Percentiles rank a stretch among this genome's conserved stretches.
Conservation (phyloP, 2,888 invertebrate genomes). For the Himalopsyche japonica region DNA sequence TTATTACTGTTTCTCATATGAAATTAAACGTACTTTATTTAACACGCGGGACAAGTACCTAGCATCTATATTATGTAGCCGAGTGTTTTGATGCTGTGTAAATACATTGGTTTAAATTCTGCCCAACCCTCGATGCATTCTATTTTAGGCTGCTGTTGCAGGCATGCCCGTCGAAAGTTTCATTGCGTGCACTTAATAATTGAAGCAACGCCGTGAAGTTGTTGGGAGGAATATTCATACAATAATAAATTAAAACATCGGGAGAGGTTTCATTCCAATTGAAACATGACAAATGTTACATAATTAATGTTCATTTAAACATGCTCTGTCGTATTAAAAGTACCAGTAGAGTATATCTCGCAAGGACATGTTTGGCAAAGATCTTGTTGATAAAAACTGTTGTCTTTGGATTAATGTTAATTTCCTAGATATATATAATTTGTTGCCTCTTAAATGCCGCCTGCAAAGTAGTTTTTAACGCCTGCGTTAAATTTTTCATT, state of each 20-base stretch:
- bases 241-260: not conserved
- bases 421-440: too few species aligned
- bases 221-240: not conserved
- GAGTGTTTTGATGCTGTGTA: not conserved
- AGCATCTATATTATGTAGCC: not conserved
- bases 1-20: too few species aligned
- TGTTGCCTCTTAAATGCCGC: too few species aligned
- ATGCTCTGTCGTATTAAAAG: not conserved
- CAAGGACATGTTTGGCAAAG: too few species aligned
- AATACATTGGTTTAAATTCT: conserved; percentile 8
- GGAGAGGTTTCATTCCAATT: not conserved
- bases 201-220: not conserved
- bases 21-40: too few species aligned
- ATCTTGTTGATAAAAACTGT: too few species aligned
- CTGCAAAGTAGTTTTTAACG: too few species aligned
- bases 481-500: too few species aligned
- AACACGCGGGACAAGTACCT: not conserved
- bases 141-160: conserved; percentile 1
- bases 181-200: conserved; percentile 27
- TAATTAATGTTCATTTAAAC: not conserved
- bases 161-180: conserved; percentile 10
- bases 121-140: conserved; percentile 20
- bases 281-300: not conserved
- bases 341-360: too few species aligned
- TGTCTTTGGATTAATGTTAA: too few species aligned